Base-by-base conservation (phyloP, 2,888 invertebrate species). In the Kuschelorhynchus macadamiae region DNA sequence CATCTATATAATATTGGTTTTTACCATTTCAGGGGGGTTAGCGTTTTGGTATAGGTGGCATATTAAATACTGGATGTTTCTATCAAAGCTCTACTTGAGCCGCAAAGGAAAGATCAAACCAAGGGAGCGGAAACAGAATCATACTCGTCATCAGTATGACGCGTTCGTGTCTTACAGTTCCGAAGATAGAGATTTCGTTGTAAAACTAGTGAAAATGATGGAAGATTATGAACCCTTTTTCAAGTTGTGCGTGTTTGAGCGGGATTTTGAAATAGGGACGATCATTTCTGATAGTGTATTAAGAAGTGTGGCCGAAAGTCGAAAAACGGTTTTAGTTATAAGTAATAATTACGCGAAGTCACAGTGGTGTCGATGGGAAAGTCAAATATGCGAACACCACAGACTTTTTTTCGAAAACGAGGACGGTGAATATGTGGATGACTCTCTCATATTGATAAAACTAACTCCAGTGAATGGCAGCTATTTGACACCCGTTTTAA, bases 291-390 rank as follows among this genome's bases (percentile, higher is more conserved):
- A 92, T 76, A 88, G 89, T 50, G 88, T 92, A 33, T 82, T 89
- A 67, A 86, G 85, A 33, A 87, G 89, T 77, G 88, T 92, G 66
- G 87, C 88, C 25, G 85, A 87, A 60, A 89, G 90, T 78, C 86
- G 88, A 66, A 88, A 88, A 76, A 87, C 91, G 11, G 84, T 92
- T 61, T 81, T 92, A 57, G 83, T 92, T 8, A 85, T 92, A 47
- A 91, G 91, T 61, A 88, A 89, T 74, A 85, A 87, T 73, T 92
- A 91, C 79, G 88, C 90, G 0, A 87, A 88, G 74, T 90, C 91
- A 20, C 90, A 91, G 65, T 92, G 92, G 92, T 90, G 90, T 77
- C 84, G 89, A 36, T 89, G 90, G 87, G 92, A 92, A 77, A 88
- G 90, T 9, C 89, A 90, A 74, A 83, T 91, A 17, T 90, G 90